Evolutionary conservation across 1,140 invertebrate species (phyloP).

Genomic region (Delia radicum): DNA sequence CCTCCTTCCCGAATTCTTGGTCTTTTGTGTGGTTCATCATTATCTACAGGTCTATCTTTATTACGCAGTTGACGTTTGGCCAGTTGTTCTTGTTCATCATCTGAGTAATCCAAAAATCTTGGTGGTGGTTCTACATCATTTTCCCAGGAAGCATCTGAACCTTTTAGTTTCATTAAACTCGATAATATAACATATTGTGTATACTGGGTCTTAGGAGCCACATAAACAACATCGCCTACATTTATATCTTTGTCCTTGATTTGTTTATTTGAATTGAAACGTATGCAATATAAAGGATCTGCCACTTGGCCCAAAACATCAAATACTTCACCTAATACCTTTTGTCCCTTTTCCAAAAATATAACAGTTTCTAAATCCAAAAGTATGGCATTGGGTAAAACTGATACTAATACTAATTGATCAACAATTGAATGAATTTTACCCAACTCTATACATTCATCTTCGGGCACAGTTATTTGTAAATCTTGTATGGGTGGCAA

Average conservation of each 20-base stretch:
- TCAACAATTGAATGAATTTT: conserved; percentile 71
- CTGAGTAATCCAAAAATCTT: conserved; percentile 76
- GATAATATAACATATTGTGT: conserved; percentile 74
- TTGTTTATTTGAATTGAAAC: conserved; percentile 78
- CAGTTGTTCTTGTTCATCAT: conserved; percentile 79
- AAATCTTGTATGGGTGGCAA: conserved; percentile 83
- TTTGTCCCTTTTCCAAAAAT: conserved; percentile 73
- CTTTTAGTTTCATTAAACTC: conserved; percentile 72
- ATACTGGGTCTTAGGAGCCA: conserved; percentile 72
- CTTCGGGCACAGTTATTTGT: conserved; percentile 73
- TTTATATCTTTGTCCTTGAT: conserved; percentile 66
- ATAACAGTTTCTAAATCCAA: conserved; percentile 83
- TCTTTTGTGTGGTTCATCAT: conserved; percentile 10
- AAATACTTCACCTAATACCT: conserved; percentile 77
- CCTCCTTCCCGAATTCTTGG: conserved; percentile 5
- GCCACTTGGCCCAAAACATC: conserved; percentile 85
- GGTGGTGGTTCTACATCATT: conserved; percentile 78
- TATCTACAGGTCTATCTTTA: conserved; percentile 31
- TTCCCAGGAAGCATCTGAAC: conserved; percentile 81
- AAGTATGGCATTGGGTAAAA: conserved; percentile 67
- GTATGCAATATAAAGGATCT: conserved; percentile 77
- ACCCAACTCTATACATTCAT: conserved; percentile 74
- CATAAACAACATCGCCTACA: conserved; percentile 72
- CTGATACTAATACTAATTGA: conserved; percentile 72
- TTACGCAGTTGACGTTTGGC: conserved; percentile 57